phyloP scores from a whole-genome alignment of 2,888 invertebrate genomes.

The Neoitamus cyanurus region DNA sequence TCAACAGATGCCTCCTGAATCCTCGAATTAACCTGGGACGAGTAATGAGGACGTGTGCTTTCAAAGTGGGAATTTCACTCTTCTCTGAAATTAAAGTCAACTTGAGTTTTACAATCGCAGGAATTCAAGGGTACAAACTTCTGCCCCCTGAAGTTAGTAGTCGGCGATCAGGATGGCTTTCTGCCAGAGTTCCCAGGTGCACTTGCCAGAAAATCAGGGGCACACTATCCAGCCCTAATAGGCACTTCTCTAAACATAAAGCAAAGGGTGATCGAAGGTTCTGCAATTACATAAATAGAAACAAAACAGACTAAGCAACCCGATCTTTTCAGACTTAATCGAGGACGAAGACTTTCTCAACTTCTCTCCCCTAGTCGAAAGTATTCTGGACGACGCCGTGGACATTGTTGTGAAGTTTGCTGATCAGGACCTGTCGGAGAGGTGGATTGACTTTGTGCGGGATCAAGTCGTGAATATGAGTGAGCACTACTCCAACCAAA shows the following conservation, averaged over 20 bases:
- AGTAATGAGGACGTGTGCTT: not conserved
- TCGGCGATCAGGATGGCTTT: not conserved
- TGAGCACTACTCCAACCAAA: not conserved
- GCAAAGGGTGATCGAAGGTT: not conserved
- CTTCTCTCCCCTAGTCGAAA: not conserved
- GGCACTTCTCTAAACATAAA: not conserved
- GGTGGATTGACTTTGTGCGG: not conserved
- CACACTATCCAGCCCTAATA: not conserved
- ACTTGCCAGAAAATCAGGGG: not conserved
- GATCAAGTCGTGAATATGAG: not conserved
- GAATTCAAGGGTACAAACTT: not conserved
- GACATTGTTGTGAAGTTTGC: not conserved
- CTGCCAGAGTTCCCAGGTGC: not conserved
- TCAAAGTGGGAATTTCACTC: not conserved
- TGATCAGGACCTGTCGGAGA: not conserved
- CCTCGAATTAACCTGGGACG: not conserved
- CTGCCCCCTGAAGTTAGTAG: constrained; percentile 2
- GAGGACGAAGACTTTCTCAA: constrained; percentile 3
- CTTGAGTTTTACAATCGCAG: not conserved
- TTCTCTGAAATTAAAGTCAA: not conserved
- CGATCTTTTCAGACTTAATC: not conserved
- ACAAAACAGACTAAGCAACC: not conserved
- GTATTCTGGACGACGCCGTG: constrained; percentile 2
- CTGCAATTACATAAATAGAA: not conserved
- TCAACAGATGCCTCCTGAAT: constrained; percentile 8